Conservation (phyloP, 2,888 invertebrate species). For the Trichacis sp. region DNA sequence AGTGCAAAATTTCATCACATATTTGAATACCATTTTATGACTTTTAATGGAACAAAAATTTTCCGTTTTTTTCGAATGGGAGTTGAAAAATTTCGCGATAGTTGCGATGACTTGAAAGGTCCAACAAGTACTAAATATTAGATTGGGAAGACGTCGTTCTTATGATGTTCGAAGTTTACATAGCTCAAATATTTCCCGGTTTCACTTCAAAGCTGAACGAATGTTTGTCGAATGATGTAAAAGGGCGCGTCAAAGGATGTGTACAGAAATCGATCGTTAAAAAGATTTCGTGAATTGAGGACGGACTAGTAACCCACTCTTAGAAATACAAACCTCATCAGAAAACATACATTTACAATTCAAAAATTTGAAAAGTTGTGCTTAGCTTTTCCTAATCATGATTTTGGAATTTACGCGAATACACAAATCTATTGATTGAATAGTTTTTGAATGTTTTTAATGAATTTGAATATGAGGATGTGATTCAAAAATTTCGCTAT, state of each 20-base stretch:
- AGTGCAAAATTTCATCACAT: constrained; percentile 3
- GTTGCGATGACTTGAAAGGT: constrained; percentile 10
- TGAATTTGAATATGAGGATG: too few species aligned
- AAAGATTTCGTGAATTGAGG: constrained; percentile 20
- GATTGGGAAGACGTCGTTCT: constrained; percentile 45
- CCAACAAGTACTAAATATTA: constrained; percentile 47
- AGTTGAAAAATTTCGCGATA: neutral
- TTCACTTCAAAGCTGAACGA: constrained; percentile 45
- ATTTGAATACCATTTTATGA: neutral
- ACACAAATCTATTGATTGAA: too few species aligned
- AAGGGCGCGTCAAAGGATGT: constrained; percentile 56
- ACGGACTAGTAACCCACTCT: constrained; percentile 4
- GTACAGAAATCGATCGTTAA: constrained; percentile 56
- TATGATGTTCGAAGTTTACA: constrained; percentile 54
- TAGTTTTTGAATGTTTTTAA: too few species aligned
- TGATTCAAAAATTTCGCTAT: too few species aligned
- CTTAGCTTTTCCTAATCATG: too few species aligned
- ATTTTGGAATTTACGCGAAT: too few species aligned
- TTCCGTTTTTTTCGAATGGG: neutral
- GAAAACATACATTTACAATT: too few species aligned
- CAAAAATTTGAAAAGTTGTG: too few species aligned
- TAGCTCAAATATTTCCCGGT: constrained; percentile 56
- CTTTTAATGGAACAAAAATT: neutral
- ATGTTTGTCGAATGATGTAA: constrained; percentile 53
- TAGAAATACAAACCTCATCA: too few species aligned